Conservation (phyloP, 2,888 invertebrate genomes). For the Drosophila atroscutellata region DNA sequence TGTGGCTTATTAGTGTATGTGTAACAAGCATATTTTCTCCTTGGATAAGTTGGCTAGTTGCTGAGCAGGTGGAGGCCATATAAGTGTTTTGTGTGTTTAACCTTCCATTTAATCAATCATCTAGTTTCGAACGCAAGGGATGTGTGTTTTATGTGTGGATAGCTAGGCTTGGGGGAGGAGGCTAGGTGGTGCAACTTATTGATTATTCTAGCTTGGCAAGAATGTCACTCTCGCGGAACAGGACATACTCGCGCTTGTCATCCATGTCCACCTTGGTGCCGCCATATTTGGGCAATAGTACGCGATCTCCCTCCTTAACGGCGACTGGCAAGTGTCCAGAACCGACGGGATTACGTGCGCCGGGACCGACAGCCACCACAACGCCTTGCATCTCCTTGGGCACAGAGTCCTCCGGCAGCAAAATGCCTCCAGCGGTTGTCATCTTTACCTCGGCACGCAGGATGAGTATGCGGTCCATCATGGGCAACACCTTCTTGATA, state of each 20-base stretch:
- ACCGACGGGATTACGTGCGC: constrained; percentile 92
- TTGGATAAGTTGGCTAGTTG: background rate
- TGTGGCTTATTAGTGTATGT: background rate
- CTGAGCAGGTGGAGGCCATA: background rate
- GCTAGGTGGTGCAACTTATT: background rate
- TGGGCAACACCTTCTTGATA: constrained; percentile 90
- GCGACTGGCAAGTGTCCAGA: constrained; percentile 93
- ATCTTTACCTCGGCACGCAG: constrained; percentile 95
- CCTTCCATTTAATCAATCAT: constrained; percentile 77
- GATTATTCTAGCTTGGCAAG: constrained; percentile 92
- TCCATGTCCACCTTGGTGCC: constrained; percentile 97
- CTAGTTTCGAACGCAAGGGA: constrained; percentile 74
- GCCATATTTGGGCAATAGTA: constrained; percentile 98
- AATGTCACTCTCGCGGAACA: constrained; percentile 97
- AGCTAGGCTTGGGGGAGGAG: background rate
- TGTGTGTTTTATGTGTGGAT: background rate
- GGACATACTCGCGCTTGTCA: constrained; percentile 95
- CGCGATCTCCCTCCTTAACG: constrained; percentile 96
- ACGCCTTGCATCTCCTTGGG: constrained; percentile 96
- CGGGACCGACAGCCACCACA: constrained; percentile 97
- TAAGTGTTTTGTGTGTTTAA: constrained; percentile 17
- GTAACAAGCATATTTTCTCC: background rate
- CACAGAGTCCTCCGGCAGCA: constrained; percentile 98
- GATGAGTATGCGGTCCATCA: constrained; percentile 97
- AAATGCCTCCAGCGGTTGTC: constrained; percentile 97